A percentile compares a stretch with the other conserved stretches of the same genome.
Conservation (phyloP, 2,113 vertebrate genomes). For the Salvelinus sp. region DNA sequence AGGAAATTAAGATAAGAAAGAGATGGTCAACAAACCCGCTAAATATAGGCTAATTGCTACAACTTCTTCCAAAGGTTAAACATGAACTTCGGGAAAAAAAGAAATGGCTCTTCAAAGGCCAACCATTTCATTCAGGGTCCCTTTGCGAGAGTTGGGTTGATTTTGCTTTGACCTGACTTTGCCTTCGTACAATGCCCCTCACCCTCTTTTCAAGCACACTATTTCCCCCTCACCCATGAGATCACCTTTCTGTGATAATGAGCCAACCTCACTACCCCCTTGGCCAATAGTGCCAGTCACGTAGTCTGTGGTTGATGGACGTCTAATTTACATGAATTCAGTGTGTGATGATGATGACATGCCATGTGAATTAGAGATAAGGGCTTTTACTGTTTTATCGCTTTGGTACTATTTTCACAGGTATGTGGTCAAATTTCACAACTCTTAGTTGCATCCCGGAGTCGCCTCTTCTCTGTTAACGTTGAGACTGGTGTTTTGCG, state of each 20-base stretch:
- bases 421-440: no score
- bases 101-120: not conserved
- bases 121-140: not conserved
- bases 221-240: not conserved
- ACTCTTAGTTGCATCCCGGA: no score
- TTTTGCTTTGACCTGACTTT: not conserved
- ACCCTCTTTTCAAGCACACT: no score
- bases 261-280: not conserved
- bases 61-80: no score
- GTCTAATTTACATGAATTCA: not conserved
- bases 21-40: no score
- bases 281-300: not conserved
- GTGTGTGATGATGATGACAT: not conserved
- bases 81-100: not conserved
- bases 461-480: no score
- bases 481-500: no score
- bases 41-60: no score
- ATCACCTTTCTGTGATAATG: not conserved
- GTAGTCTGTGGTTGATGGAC: not conserved
- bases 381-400: no score
- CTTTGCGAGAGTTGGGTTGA: not conserved
- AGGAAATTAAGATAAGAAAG: no score
- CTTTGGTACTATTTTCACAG: no score
- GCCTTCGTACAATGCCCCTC: not conserved
- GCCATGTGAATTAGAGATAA: not conserved